Evolutionary conservation across 2,797 vertebrate genomes (phyloP).

Genomic region (Trichosurus vulpecula): DNA sequence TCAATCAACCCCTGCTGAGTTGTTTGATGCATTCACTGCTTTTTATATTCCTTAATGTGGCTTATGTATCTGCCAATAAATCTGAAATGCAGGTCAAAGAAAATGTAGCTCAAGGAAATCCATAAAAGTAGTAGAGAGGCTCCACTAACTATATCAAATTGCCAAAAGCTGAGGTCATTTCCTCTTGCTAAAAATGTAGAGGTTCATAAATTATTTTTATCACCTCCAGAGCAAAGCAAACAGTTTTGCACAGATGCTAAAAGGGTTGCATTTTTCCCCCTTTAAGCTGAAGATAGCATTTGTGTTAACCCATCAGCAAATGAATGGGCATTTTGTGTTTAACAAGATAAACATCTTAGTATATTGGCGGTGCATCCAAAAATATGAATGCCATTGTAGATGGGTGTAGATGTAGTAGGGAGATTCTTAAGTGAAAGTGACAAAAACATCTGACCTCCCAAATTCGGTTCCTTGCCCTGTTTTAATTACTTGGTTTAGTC

Average conservation of each 20-base stretch:
- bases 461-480: slow-evolving; percentile 37
- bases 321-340: neutral
- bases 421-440: slow-evolving; percentile 40
- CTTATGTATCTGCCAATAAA: slow-evolving; percentile 88
- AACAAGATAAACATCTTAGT: slow-evolving; percentile 11
- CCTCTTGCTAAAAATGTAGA: slow-evolving; percentile 84
- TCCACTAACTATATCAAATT: slow-evolving; percentile 82
- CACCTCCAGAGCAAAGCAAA: slow-evolving; percentile 83
- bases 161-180: slow-evolving; percentile 86
- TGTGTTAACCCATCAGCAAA: slow-evolving; percentile 77
- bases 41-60: slow-evolving; percentile 86
- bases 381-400: slow-evolving; percentile 40
- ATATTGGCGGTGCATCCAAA: slow-evolving; percentile 51
- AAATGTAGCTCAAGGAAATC: slow-evolving; percentile 85
- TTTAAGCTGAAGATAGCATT: slow-evolving; percentile 78
- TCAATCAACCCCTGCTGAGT: slow-evolving; percentile 81
- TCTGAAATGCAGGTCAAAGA: slow-evolving; percentile 86
- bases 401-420: neutral
- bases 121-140: slow-evolving; percentile 85
- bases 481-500: slow-evolving; percentile 47
- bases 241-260: slow-evolving; percentile 84
- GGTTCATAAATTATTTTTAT: slow-evolving; percentile 86
- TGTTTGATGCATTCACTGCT: slow-evolving; percentile 80
- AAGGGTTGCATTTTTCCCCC: slow-evolving; percentile 73
- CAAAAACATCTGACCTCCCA: neutral